phyloP scores from a whole-genome alignment of 2,797 vertebrate genomes.

The Limnodromus scolopaceus region DNA sequence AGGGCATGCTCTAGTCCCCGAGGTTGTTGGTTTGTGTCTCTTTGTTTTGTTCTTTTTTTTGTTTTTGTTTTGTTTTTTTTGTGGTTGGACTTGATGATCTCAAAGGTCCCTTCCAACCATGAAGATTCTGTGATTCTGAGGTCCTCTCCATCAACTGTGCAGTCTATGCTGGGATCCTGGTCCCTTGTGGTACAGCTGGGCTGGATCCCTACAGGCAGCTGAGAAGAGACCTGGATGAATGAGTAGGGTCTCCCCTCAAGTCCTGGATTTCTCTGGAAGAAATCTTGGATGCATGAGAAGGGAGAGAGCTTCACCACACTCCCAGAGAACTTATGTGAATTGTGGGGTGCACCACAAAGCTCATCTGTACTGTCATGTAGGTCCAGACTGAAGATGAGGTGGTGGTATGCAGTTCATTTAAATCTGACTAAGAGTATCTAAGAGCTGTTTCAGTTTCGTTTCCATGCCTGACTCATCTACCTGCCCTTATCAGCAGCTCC shows the following conservation, averaged over 20 bases:
- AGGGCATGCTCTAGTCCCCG: no score
- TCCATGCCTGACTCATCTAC: background rate
- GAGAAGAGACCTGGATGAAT: background rate
- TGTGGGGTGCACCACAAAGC: background rate
- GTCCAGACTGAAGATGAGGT: background rate
- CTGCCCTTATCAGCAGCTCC: background rate
- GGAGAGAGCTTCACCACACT: background rate
- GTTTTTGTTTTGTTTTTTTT: no score
- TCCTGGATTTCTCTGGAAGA: background rate
- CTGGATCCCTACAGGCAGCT: background rate
- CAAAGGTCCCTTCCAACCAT: no score
- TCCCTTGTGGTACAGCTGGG: background rate
- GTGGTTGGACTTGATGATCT: no score
- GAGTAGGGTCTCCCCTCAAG: accelerated
- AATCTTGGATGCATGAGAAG: background rate
- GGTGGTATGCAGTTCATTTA: background rate
- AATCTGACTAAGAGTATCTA: background rate
- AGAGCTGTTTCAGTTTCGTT: background rate
- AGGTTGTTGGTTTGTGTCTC: no score
- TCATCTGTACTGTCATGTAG: background rate
- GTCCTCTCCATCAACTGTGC: accelerated
- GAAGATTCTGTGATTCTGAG: no score
- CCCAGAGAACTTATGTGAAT: background rate
- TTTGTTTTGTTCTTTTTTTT: no score
- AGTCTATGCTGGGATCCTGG: accelerated